Evolutionary conservation across 2,113 vertebrate species (phyloP).

Genomic region (Pterocles gutturalis): DNA sequence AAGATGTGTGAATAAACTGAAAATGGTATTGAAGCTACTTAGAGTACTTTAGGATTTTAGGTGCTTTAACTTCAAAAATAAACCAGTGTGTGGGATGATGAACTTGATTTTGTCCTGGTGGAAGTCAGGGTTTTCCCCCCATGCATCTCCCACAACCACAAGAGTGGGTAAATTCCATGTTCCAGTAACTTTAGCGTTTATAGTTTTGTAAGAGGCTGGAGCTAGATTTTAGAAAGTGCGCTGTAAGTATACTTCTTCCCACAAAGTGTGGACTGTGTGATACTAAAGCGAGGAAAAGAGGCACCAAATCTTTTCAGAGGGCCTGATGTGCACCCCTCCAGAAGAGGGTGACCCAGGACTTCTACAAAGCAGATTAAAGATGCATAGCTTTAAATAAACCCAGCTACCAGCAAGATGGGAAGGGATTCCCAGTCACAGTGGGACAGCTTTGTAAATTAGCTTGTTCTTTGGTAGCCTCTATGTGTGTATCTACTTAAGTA

Average conservation of each 20-base stretch:
- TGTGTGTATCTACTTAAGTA: background rate
- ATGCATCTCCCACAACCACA: fast-evolving
- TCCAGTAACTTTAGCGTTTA: background rate
- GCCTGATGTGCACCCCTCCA: background rate
- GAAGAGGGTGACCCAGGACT: background rate
- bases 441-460: background rate
- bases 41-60: background rate
- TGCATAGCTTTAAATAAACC: background rate
- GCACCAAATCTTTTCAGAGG: background rate
- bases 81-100: background rate
- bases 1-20: background rate
- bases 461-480: background rate
- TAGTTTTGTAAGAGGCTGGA: background rate
- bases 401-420: background rate
- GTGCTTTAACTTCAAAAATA: background rate
- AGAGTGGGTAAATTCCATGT: background rate
- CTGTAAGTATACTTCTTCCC: background rate
- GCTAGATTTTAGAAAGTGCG: background rate
- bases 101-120: background rate
- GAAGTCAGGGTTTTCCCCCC: background rate
- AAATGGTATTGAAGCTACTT: background rate
- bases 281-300: background rate
- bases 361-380: background rate
- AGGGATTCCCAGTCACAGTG: background rate
- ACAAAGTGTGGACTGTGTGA: background rate